Base-by-base conservation (phyloP, 2,888 invertebrate species). In the Lasioglossum calceatum region DNA sequence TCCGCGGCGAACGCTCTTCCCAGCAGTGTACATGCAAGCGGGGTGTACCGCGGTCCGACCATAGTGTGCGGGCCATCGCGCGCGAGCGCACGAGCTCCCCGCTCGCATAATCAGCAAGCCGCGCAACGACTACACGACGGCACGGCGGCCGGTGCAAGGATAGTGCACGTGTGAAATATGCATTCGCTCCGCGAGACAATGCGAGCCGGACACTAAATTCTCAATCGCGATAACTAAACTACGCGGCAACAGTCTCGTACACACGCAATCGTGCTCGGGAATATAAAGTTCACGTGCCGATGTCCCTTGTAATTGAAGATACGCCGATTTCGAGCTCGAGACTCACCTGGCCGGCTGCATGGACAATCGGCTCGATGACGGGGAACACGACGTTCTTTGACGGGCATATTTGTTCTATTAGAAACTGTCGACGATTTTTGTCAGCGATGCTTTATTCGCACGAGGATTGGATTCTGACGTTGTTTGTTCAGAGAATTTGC, bases 101-200 rank as follows among this genome's bases (percentile, higher is more conserved):
- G 87, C 81, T 85, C 89, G 90, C 85, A 90, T 90, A 90, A 90
- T 90, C 90, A 89, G 90, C 87, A 87, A 86, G 88, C 90, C 70
- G 39, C 70, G 88, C 84, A 81, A 86, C 82, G 88, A 72, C 73
- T 87, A 86, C 91, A 89, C 83, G 91, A 78, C 83, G 84, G 85
- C 36, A 8, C 50, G 50, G 50, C 50, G 50, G 50, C 77, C 64
- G 79, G 67, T 82, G 86, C 85, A 82, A 84, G 85, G 88, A 89
- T 90, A 86, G 87, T 82, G 92, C 93, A 93, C 92, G 93, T 93
- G 92, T 92, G 93, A 93, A 93, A 93, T 93, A 93, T 93, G 93
- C 92, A 93, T 93, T 93, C 92, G 89, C 92, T 93, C 87, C 92
- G 88, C 91, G 92, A 93, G 93, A 93, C 93, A 93, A 93, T 93